phyloP scores from a whole-genome alignment of 2,888 invertebrate species.

The Stenurella melanura region DNA sequence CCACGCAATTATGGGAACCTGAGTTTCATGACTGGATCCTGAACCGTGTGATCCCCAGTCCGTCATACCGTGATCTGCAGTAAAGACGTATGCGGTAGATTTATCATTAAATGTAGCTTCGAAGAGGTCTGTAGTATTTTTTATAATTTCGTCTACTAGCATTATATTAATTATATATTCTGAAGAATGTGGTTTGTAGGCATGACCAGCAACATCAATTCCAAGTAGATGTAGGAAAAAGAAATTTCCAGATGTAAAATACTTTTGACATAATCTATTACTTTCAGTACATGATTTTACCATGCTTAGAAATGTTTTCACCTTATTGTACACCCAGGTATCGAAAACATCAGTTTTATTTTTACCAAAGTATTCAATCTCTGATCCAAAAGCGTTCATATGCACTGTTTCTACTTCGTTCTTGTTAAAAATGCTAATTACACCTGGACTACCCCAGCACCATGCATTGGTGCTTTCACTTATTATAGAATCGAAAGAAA shows the following conservation, averaged over 20 bases:
- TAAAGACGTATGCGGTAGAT: constrained; percentile 90
- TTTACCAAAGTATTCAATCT: constrained; percentile 85
- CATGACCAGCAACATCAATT: constrained; percentile 96
- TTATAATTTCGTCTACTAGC: constrained; percentile 86
- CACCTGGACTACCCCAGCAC: constrained; percentile 98
- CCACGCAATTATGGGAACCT: constrained; percentile 96
- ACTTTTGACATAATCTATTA: constrained; percentile 67
- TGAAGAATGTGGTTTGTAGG: constrained; percentile 90
- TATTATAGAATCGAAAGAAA: constrained; percentile 97
- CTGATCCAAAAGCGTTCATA: constrained; percentile 77
- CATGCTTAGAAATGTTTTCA: constrained; percentile 77
- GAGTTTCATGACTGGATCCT: constrained; percentile 91
- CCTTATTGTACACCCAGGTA: constrained; percentile 92
- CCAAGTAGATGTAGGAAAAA: constrained; percentile 96
- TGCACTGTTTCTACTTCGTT: constrained; percentile 75
- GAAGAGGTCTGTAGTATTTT: constrained; percentile 80
- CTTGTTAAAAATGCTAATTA: constrained; percentile 92
- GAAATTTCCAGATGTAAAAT: constrained; percentile 77
- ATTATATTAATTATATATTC: constrained; percentile 87
- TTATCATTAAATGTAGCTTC: constrained; percentile 84
- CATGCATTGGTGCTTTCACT: constrained; percentile 90
- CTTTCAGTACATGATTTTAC: constrained; percentile 50
- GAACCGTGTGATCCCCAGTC: constrained; percentile 99
- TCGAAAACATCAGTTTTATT: constrained; percentile 80
- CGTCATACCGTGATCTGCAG: constrained; percentile 99